Percentiles rank a stretch among this genome's conserved stretches.
phyloP scores from a whole-genome alignment of 2,888 invertebrate species.

The Tetragonula carbonaria region DNA sequence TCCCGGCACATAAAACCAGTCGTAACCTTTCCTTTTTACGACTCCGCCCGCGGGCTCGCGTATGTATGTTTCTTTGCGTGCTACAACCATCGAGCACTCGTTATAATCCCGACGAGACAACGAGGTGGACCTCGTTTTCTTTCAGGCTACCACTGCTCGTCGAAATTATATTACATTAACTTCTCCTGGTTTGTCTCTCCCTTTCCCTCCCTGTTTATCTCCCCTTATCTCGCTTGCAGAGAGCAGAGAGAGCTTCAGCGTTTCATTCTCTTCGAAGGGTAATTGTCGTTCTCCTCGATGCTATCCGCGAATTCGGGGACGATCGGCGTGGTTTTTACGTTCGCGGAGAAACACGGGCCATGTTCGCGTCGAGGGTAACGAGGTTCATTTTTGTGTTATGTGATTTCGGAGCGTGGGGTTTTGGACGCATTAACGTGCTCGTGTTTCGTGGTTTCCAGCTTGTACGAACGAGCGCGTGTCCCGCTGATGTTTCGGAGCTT shows the following conservation, averaged over 20 bases:
- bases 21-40: slow-evolving; percentile 60
- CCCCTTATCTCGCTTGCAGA: background rate
- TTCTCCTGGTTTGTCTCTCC: background rate
- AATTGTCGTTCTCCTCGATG: slow-evolving; percentile 37
- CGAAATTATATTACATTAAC: slow-evolving; percentile 7
- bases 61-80: slow-evolving; percentile 7
- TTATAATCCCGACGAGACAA: slow-evolving; percentile 35
- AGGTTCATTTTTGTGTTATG: slow-evolving; percentile 10
- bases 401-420: slow-evolving; percentile 13
- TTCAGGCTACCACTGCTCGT: slow-evolving; percentile 45
- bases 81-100: slow-evolving; percentile 16
- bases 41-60: background rate
- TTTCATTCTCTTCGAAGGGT: slow-evolving; percentile 30
- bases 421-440: slow-evolving; percentile 33
- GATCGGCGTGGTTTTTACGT: background rate
- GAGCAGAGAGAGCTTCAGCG: background rate
- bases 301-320: background rate
- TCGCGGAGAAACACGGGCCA: background rate
- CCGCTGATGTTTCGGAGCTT: slow-evolving; percentile 34
- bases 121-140: slow-evolving; percentile 39
- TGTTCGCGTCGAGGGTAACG: slow-evolving; percentile 1
- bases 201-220: slow-evolving; percentile 5
- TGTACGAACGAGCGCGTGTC: slow-evolving; percentile 16
- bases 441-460: slow-evolving; percentile 34
- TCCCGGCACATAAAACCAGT: slow-evolving; percentile 60